Conservation (phyloP, 1,140 invertebrate genomes). For the Pseudomyrmex gracilis region DNA sequence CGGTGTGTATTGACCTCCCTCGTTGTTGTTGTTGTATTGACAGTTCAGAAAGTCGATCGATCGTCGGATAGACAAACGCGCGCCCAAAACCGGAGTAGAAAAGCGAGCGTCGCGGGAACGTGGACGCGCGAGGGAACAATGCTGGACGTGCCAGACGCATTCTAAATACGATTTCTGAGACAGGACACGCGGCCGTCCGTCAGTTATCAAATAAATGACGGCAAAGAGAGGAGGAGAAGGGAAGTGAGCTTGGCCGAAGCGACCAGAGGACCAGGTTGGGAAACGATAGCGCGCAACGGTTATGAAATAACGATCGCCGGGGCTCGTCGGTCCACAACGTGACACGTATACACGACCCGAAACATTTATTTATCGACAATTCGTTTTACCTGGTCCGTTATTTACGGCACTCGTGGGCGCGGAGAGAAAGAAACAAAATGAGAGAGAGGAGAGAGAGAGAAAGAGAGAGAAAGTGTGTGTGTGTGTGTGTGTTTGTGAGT, state of each 20-base stretch:
- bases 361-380: conserved; percentile 70
- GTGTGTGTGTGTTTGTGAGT: no score
- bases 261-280: conserved; percentile 35
- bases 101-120: neutral
- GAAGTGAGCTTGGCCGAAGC: conserved; percentile 23
- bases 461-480: neutral
- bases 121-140: neutral
- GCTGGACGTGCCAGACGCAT: conserved; percentile 44
- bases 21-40: conserved; percentile 31
- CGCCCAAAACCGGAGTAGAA: conserved; percentile 7
- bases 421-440: neutral
- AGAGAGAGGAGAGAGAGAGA: neutral
- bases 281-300: conserved; percentile 62
- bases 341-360: conserved; percentile 63
- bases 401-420: conserved; percentile 63
- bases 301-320: conserved; percentile 66
- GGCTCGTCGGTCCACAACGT: conserved; percentile 55
- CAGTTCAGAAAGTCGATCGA: conserved; percentile 60
- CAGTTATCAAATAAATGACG: conserved; percentile 62
- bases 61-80: conserved; percentile 36
- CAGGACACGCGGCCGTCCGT: conserved; percentile 56
- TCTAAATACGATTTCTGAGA: conserved; percentile 66
- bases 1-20: conserved; percentile 48
- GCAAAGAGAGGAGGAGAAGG: conserved; percentile 52
- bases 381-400: conserved; percentile 66